Base-by-base conservation (phyloP, 2,888 invertebrate species). In the Caenorhabditis auriculariae region DNA sequence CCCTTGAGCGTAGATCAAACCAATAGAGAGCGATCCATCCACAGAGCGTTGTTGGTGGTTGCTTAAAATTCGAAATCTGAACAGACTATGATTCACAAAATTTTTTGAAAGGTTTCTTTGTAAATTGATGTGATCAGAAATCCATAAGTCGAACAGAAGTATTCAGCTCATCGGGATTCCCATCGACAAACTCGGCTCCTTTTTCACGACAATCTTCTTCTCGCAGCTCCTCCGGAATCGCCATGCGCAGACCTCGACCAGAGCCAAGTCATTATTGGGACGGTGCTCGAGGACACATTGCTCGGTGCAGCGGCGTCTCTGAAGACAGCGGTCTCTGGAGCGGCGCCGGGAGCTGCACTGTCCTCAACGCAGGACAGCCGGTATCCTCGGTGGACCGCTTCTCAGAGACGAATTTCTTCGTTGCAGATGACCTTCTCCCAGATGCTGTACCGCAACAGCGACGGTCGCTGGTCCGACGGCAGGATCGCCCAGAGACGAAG, bases 401-500 rank as follows among this genome's bases (percentile, higher is more conserved):
- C 19, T 15, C 19, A 4, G 32, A n/a, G 4, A 46, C 37, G 15
- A 32, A 26, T 27, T 28, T 1, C 12, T 15, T 19, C 15, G 7
- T 24, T 15, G 26, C 24, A 19, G 26, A 24, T 19, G 15, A 12
- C 15, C 41, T 57, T 46, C 46, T 54, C 57, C 12, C 67, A 67
- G 43, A 65, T 63, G 7, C 42, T 77, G 28, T 74, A 76, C 56
- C 70, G 77, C 19, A 73, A 75, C 48, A 52, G 50, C 4, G 72
- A 73, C 17, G 75, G 73, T 15, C 63, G 77, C 21, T 77, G 76
- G 74, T 73, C 73, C 44, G 77, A 77, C 46, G 66, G 69, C 1
- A 56, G 69, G 2, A 67, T 73, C 26, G 69, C 66, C 1, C 55
- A 61, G 15, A 45, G 65, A 19, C 43, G 69, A 7, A 39, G 57